Evolutionary conservation across 2,888 invertebrate genomes (phyloP), one percentile per base, ranked within the genome.

Genomic region (Rhingia rostrata): DNA sequence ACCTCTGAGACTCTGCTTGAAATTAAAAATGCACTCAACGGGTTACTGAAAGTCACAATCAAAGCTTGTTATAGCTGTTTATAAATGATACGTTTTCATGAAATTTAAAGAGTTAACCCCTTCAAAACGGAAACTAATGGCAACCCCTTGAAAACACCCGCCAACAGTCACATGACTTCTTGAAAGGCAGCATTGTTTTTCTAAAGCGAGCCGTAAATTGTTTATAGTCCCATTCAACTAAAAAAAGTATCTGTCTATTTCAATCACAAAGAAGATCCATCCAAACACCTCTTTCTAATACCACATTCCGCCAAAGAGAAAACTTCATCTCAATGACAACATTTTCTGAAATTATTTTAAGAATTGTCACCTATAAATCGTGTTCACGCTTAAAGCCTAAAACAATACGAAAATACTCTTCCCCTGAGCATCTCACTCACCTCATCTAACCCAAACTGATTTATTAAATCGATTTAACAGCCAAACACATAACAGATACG

Each of bases 401-500:
- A 51, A 35, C 32, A 47, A 64, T 47, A 9, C 43, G 22, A 7
- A 43, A 33, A 37, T n/a, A 33, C 35, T 12, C 37, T 30, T 47
- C 53, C n/a, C 30, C 60, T 9, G 6, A 45, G 54, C 35, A 37
- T 6, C n/a, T 6, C 41, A 2, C 9, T 4, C 30, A 39, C 64
- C n/a, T 14, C 12, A 32, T 53, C 14, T 4, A 30, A 32, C 30
- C 10, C 30, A 63, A 56, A 47, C 35, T 69, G 77, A 77, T 77
- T 77, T 77, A 77, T 77, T 63, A 63, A 69, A 56, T 63, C 47
- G n/a, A 58, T 75, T 60, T 51, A 67, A 47, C 56, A 47, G 58
- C 37, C 35, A 10, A 41, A 35, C 33, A 22, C 49, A 58, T 49
- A 49, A 35, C 37, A 14, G 32, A 41, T 51, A 39, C 51, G 51